These are phyloP conservation scores for Hypotaenidia okinawae DNA, from an alignment of 2,797 vertebrate genomes.

Conservation along the genomic window DNA sequence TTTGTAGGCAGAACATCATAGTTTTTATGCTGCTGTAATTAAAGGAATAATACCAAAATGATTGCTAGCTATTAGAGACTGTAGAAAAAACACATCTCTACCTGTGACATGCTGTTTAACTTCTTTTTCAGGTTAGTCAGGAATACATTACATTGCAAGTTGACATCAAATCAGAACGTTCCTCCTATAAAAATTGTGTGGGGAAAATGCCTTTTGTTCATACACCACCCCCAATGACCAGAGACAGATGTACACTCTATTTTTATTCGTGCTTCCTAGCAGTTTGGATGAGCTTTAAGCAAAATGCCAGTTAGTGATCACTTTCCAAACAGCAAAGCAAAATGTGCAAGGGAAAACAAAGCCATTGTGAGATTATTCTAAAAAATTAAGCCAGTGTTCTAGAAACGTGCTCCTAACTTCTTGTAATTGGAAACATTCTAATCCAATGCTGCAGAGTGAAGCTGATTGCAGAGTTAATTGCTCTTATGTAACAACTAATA, in stretches of 20 bases:
- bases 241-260: constrained; percentile 6
- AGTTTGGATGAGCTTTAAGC: constrained; percentile 8
- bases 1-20: not conserved
- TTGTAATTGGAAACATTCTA: constrained; percentile 64
- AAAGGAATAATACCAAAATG: not conserved
- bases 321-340: not conserved
- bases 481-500: constrained; percentile 79
- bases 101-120: not conserved
- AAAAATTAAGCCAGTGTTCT: constrained; percentile 16
- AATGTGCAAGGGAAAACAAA: not conserved
- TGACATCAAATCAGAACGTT: constrained; percentile 7
- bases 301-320: not conserved
- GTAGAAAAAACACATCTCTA: not conserved
- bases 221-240: constrained; percentile 27
- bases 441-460: constrained; percentile 13
- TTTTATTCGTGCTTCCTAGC: constrained; percentile 16
- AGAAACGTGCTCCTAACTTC: constrained; percentile 41
- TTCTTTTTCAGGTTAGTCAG: not conserved
- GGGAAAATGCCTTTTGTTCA: not conserved
- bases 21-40: not conserved
- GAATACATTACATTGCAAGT: constrained; percentile 27
- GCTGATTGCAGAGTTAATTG: constrained; percentile 73
- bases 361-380: not conserved
- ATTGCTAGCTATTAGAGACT: not conserved
- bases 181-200: constrained; percentile 17